Evolutionary conservation across 2,888 invertebrate genomes (phyloP), one percentile per base, ranked within the genome.

Genomic region (Crematogaster levior): DNA sequence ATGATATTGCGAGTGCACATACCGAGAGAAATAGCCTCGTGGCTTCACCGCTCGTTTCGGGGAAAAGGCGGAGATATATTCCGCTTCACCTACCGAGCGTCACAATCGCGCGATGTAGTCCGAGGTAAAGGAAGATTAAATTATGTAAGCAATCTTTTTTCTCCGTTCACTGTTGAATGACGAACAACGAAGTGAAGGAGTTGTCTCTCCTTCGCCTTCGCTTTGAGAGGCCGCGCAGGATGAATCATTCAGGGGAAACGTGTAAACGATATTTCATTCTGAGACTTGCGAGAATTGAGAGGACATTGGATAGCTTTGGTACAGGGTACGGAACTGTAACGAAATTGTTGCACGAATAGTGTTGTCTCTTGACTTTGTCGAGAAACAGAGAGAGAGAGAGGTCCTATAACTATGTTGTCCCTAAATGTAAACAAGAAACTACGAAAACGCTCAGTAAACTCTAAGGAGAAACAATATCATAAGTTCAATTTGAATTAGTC

Each of bases 391-490:
- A 46, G 18, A n/a, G 48, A 48, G n/a, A 48, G n/a, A 48, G 43
- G 9, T 7, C 5, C 21, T 24, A 6, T 30, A 56, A 51, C 70
- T 15, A 15, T n/a, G 30, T 40, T 4, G 30, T 34, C 30, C 40
- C 43, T 12, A 30, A 74, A 77, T 24, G 56, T 24, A 77, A 77
- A 70, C 77, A 79, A 68, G 70, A 24, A 79, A 68, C 56, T 56
- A 79, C 70, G 70, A 70, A 70, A 70, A 79, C 24, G 43, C 3
- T 56, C 12, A 24, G 68, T 56, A 40, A 68, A 79, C 70, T 77
- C 53, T 21, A 56, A 56, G 56, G 43, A 43, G 77, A 79, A 56
- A 70, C 43, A 40, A 24, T 56, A 68, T 43, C 43, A 24, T 40
- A 56, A 46, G 77, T 34, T 68, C 70, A 79, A 79, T 79, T 56